These are phyloP conservation scores for Ara ararauna DNA, from an alignment of 2,797 vertebrate species.

Conservation along the genomic window DNA sequence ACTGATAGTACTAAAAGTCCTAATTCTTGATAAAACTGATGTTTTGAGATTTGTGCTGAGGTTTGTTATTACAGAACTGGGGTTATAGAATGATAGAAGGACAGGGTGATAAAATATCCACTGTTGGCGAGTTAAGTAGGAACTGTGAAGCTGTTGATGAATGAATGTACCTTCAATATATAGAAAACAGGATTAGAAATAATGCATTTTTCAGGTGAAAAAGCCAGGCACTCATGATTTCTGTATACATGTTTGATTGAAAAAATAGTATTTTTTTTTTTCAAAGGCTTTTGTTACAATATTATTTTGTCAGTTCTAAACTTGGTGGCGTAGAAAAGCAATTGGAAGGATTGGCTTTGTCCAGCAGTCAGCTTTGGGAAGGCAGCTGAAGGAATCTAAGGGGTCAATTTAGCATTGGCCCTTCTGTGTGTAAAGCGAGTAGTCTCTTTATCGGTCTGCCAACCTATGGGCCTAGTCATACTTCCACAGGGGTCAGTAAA, in stretches of 20 bases:
- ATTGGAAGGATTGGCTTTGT: not conserved
- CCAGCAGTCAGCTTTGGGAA: not conserved
- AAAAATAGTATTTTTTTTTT: not conserved
- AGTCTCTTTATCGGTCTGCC: not conserved
- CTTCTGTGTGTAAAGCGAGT: not conserved
- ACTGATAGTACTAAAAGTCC: not conserved
- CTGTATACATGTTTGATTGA: fast-evolving
- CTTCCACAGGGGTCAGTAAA: not conserved
- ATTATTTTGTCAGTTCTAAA: not conserved
- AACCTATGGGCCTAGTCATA: not conserved
- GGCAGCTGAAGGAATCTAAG: not conserved
- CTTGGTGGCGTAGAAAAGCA: not conserved
- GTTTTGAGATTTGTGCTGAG: not conserved
- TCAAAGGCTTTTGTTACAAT: not conserved
- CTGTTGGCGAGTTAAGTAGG: not conserved
- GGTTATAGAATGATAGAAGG: not conserved
- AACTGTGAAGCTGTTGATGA: not conserved
- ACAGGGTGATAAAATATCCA: not conserved
- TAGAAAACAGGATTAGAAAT: not conserved
- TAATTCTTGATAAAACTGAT: not conserved
- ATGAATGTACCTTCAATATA: not conserved
- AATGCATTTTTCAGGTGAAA: not conserved
- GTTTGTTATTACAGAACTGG: not conserved
- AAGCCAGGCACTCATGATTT: not conserved
- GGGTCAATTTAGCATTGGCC: not conserved